These are phyloP conservation scores for Brachyopa scutellaris DNA, from an alignment of 2,888 invertebrate species.

Conservation along the genomic window DNA sequence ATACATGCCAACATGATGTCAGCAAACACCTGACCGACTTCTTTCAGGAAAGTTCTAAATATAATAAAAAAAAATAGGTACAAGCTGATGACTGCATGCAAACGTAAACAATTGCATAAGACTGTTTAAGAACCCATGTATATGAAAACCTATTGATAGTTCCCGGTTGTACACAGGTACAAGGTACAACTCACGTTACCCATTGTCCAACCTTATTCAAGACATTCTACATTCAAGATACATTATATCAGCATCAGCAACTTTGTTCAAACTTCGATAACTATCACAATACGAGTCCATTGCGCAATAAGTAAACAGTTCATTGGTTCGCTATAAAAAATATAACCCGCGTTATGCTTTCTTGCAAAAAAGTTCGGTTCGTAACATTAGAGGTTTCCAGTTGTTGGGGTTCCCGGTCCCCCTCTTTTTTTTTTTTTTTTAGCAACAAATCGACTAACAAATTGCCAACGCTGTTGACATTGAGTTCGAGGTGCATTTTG, in stretches of 20 bases:
- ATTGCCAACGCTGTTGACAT: conserved; percentile 64
- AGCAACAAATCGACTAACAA: conserved; percentile 34
- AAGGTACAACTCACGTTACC: neutral
- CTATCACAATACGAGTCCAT: neutral
- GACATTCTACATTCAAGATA: neutral
- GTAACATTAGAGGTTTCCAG: conserved; percentile 32
- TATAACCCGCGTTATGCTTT: neutral
- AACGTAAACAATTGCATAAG: too few relatives aligned
- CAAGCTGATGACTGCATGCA: too few relatives aligned
- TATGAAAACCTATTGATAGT: too few relatives aligned
- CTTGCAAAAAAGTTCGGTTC: conserved; percentile 31
- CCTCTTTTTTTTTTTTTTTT: too few relatives aligned
- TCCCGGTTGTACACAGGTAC: too few relatives aligned
- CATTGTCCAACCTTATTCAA: neutral
- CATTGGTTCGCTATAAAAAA: conserved; percentile 28
- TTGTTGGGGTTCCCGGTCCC: neutral
- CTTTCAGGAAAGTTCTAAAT: too few relatives aligned
- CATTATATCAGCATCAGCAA: conserved; percentile 8
- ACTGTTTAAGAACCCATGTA: too few relatives aligned
- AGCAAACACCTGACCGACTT: too few relatives aligned
- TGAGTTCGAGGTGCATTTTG: conserved; percentile 60
- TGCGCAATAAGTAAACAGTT: conserved; percentile 28
- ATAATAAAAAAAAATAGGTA: too few relatives aligned
- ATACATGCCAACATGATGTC: too few relatives aligned
- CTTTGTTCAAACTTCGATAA: conserved; percentile 11